Evolutionary conservation across 2,888 invertebrate species (phyloP), one percentile per base, ranked within the genome.

Genomic region (Noctua fimbriata): DNA sequence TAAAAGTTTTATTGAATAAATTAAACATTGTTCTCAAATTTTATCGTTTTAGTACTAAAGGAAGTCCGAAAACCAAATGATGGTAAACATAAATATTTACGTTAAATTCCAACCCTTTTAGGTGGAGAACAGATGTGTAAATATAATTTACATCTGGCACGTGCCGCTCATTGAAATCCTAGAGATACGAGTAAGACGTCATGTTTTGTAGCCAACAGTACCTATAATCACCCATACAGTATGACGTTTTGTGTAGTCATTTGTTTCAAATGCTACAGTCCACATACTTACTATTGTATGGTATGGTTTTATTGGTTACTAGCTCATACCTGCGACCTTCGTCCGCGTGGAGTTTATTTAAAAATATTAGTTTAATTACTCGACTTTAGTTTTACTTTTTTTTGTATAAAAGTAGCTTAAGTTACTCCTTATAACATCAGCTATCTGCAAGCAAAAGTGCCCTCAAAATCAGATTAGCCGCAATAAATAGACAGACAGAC

Each of bases 1-100:
- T 1, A 21, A 32, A 44, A 47, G 24, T 47, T 47, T 49, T 24
- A 36, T 65, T 24, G 1, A 49, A 63, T 72, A 55, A 73, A 44
- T 55, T 16, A 52, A 24, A 24, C 12, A 28, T 52, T 55, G 14
- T 18, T 77, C 41, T 14, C 10, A 7, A 66, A 14, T 24, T 24
- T 36, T 24, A 41, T 24, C 14, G 41, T n/a, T 66, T n/a, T 66
- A 24, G 14, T 16, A 44, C 4, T n/a, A 32, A 18, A 32, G 16
- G n/a, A 66, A 44, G 21, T n/a, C n/a, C 18, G 32, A 65, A 12
- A 21, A 60, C 21, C 49, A 18, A 60, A 41, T 52, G 44, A 49
- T 32, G 36, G 47, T 44, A 60, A 84, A 80, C 58, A 67, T 47
- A 47, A 65, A 55, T 49, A 79, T 84, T 79, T 41, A 69, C 32